Base-by-base conservation (phyloP, 2,113 vertebrate genomes). In the Oncorhynchus gorbuscha region DNA sequence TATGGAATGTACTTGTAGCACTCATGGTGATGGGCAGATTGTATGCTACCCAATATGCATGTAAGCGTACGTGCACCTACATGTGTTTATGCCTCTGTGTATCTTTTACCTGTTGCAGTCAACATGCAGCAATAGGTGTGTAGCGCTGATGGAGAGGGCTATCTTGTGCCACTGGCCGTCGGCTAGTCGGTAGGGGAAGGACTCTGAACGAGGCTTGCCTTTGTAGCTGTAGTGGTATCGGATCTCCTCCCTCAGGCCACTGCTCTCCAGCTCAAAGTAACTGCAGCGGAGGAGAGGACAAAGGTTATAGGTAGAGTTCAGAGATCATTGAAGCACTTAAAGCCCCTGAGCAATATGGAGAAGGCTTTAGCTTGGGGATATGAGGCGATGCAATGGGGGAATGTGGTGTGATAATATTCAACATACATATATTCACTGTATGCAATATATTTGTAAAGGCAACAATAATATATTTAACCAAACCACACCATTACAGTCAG, bases 201-300 rank as follows among this genome's bases (percentile, higher is more conserved):
- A 95, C 85, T 99, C 95, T 0, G 95, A 96, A 55, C 95, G 94
- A 0, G 94, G 93, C 87, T 94, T 96, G 73, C 97, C 97, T 0
- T 92, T 88, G 78, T 93, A 95, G 69, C 94, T 94, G 85, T 97
- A 99, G 89, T 95, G 96, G 71, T 96, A 97, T 51, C 97, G 93
- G 69, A 99, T 93, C 90, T 98, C 96, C 81, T 97, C 97, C 73
- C 95, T 90, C 78, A 97, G 90, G 6, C 97, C 96, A 0, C 96
- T 98, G 95, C 96, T 98, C 89, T 98, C 97, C 94, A 99, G 87
- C 86, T 99, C 97, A 89, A 99, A 98, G 87, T 96, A 98, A 88
- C 97, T 99, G 92, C 18, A 76, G 30, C 4, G 45, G n/a, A 9
- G 92, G 16, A 76, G 26, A 9, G 45, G n/a, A 5, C 8, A 59